Base-by-base conservation (phyloP, 2,113 vertebrate genomes). In the Hippocampus comes region DNA sequence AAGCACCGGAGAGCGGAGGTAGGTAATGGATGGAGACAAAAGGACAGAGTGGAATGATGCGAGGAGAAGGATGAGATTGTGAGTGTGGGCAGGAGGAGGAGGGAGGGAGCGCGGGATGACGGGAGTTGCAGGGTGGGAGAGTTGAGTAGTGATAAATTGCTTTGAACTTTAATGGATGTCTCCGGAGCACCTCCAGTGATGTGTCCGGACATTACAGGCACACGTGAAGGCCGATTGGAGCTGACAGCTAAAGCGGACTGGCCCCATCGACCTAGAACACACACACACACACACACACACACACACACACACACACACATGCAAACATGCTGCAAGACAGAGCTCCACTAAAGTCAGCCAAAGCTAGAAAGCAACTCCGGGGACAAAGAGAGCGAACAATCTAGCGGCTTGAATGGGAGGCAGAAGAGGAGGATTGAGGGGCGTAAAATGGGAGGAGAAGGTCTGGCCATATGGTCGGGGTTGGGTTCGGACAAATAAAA, bases 401-500 rank as follows among this genome's bases (percentile, higher is more conserved):
- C 55, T 25, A 1, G 53, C 9, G 21, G n/a, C 11, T 34, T 1
- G 55, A 57, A 55, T 21, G 61, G 55, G 68, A 43, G 73, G 41
- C 66, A 77, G 56, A 10, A 61, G 63, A 70, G 21, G 73, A 34
- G 66, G 48, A 66, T 49, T 57, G 53, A 72, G 67, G 53, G 76
- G 79, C 78, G 78, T 34, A 76, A 70, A 74, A 80, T 67, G 65
- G 80, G 73, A 5, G 61, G 67, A 60, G 68, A 83, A 79, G 78
- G 73, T 76, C 76, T 55, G 76, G 91, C 92, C 97, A 98, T 95
- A 97, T 97, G 97, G 95, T 93, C 92, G 89, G 94, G 95, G 94
- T 94, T 88, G 92, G 92, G 95, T 95, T 97, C 95, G 96, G 93
- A 95, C 84, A 90, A 93, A 96, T 96, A 95, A 95, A 96, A 93